Percentiles rank a stretch among this genome's conserved stretches.
phyloP scores from a whole-genome alignment of 1,140 invertebrate species.

The Trigoniulus corallinus region DNA sequence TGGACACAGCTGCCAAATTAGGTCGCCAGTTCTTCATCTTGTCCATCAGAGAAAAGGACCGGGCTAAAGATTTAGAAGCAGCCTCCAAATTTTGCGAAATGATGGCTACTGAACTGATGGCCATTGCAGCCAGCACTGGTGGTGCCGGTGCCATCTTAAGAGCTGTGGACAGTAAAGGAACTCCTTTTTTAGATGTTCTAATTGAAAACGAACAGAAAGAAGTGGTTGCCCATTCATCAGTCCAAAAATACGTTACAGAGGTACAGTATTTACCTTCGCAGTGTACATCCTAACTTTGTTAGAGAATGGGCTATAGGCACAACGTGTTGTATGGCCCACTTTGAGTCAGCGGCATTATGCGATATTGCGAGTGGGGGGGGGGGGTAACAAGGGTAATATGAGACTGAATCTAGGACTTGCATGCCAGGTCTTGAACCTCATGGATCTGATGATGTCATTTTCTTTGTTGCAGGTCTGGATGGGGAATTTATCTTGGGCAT shows the following conservation, averaged over 20 bases:
- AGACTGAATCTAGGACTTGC: no score
- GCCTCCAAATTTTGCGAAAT: constrained; percentile 90
- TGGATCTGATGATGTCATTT: no score
- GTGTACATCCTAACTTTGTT: neutral
- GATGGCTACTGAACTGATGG: constrained; percentile 90
- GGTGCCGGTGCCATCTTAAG: constrained; percentile 80
- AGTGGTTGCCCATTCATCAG: constrained; percentile 41
- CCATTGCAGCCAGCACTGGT: constrained; percentile 80
- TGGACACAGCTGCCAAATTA: constrained; percentile 93
- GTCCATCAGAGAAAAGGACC: constrained; percentile 89
- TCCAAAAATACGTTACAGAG: constrained; percentile 15
- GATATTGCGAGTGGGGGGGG: no score
- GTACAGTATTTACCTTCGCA: neutral
- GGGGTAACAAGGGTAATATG: no score
- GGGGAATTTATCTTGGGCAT: constrained; percentile 85
- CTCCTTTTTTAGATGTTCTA: constrained; percentile 89
- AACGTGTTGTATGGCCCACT: no score
- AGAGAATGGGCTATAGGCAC: no score
- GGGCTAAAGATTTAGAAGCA: constrained; percentile 84
- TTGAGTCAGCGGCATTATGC: no score
- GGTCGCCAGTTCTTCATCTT: constrained; percentile 79
- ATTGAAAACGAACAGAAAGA: constrained; percentile 98
- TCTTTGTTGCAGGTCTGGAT: constrained; percentile 51
- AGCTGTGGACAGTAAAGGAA: constrained; percentile 75
- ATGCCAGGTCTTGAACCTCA: no score